Base-by-base conservation (phyloP, 2,888 invertebrate genomes). In the Ochropleura plecta region DNA sequence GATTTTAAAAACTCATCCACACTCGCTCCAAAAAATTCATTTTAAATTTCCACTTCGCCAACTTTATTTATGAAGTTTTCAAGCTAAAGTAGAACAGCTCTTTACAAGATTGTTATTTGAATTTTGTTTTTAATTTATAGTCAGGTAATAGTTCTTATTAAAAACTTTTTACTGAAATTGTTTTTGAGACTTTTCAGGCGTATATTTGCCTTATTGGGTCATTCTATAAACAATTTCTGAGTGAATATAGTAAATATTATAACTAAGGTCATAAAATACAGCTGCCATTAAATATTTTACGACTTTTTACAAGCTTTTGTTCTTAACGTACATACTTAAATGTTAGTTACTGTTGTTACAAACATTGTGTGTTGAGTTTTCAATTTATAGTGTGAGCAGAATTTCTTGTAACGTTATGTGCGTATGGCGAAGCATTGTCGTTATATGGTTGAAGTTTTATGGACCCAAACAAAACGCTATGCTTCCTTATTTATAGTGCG, bases 61-160 rank as follows among this genome's bases (percentile, higher is more conserved):
- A 81, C 71, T 77, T 70, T 83, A 81, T 84, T 84, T 82, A 84
- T 84, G 77, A 77, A 81, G 69, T 84, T 83, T 76, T 67, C 57
- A 67, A 74, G 66, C 73, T 60, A 60, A 81, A 77, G 72, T 77
- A 77, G 67, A 72, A 70, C 84, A 60, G 76, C 63, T 76, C 72
- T 82, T 75, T 76, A 70, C 70, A 80, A 76, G 63, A 84, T 80
- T 73, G 70, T 73, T 76, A 68, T 82, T 70, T 68, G 63, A 75
- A 55, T 76, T 73, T 70, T 46, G 46, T 70, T 67, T 68, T 82
- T 69, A 72, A 78, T 82, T 78, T 69, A 72, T 82, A 62, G 65
- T 63, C 20, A 18, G 51, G 46, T 70, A 66, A 76, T 62, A 70
- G 51, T 6, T 68, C 48, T 46, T 59, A 51, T 49, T 73, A 65